Base-by-base conservation (phyloP, 1,140 invertebrate genomes). In the Aphis craccivora region DNA sequence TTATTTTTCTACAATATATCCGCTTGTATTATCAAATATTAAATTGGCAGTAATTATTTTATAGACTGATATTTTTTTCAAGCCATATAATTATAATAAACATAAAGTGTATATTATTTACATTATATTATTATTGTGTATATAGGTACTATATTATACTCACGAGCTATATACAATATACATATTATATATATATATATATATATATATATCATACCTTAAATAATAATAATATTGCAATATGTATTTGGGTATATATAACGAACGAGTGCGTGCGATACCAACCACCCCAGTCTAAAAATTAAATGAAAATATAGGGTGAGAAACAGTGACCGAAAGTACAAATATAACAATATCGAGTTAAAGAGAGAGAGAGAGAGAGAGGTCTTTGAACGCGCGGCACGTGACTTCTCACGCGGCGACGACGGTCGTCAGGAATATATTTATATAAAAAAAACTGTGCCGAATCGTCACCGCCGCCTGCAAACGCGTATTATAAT, bases 401-500 rank as follows among this genome's bases (percentile, higher is more conserved):
- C 91, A 92, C 91, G 91, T 92, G 91, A 92, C 91, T 92, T 91
- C 91, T 92, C 91, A 83, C 76, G 90, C 53, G 90, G 90, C 23
- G 30, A 20, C 35, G 40, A 18, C 90, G 55, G 9, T 23, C 43
- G 43, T n/a, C 11, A 48, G 45, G 40, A 48, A 88, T n/a, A 88
- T 20, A 88, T 22, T 83, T 45, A 48, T 14, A 30, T 11, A 89
- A 89, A 35, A 53, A 89, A 48, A 43, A 91, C 67, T n/a, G 60
- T 91, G 67, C 43, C 67, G 90, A 91, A 91, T 91, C 67, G 43
- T 48, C 67, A 40, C n/a, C 67, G 30, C 60, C 76, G 90, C 40
- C 35, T 60, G 43, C 55, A 25, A 51, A 67, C 60, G 55, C 90
- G 67, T 83, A 43, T 92, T 55, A 55, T 51, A 55, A 86, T 84